These are phyloP conservation scores for Muscina levida DNA, from an alignment of 2,888 invertebrate genomes.

Conservation along the genomic window DNA sequence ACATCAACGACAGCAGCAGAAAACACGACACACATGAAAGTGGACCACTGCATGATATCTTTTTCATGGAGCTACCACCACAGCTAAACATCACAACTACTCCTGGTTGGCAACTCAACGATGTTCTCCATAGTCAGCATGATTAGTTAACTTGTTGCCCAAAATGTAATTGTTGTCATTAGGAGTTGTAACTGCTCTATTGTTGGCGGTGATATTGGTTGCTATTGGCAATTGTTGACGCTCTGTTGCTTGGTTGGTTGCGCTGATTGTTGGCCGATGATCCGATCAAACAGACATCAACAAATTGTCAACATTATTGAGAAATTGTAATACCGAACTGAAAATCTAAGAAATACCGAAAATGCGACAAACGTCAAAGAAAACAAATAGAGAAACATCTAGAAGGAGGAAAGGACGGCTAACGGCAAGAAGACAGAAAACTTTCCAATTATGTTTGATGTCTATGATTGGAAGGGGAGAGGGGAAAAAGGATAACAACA, in stretches of 20 bases:
- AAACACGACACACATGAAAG: slow-evolving; percentile 8
- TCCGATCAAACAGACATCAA: slow-evolving; percentile 46
- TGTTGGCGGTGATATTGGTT: slow-evolving; percentile 18
- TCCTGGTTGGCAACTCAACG: neutral
- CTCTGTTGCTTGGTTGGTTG: neutral
- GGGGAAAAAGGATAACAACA: neutral
- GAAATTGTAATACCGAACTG: slow-evolving; percentile 53
- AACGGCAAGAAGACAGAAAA: neutral
- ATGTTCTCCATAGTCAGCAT: slow-evolving; percentile 27
- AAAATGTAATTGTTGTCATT: slow-evolving; percentile 63
- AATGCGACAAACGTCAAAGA: slow-evolving; percentile 9
- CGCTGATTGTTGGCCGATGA: slow-evolving; percentile 41
- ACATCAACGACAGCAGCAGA: slow-evolving; percentile 19
- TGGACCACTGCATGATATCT: slow-evolving; percentile 18
- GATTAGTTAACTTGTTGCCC: slow-evolving; percentile 50
- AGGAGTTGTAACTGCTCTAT: slow-evolving; percentile 44
- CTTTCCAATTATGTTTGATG: slow-evolving; percentile 40
- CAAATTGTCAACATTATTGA: slow-evolving; percentile 66
- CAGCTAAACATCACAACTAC: too few relatives aligned
- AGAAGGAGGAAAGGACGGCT: neutral
- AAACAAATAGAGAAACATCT: neutral
- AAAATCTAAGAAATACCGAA: neutral
- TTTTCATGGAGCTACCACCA: neutral
- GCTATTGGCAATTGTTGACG: slow-evolving; percentile 10
- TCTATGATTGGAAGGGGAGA: neutral